Base-by-base conservation (phyloP, 1,140 invertebrate genomes). In the Tenebrio molitor region DNA sequence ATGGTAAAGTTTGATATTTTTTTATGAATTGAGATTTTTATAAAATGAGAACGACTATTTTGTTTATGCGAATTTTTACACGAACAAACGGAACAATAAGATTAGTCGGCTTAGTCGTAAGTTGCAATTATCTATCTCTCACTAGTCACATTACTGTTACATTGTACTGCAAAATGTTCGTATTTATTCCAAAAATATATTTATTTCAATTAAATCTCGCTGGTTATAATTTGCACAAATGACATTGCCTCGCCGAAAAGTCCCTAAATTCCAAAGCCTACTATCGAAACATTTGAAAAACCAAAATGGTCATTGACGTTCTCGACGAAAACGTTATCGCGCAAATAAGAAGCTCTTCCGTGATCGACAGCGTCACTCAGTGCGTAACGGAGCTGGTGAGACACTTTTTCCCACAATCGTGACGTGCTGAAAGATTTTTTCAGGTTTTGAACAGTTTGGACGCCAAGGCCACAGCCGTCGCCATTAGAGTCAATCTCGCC, bases 361-460 rank as follows among this genome's bases (percentile, higher is more conserved):
- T 46, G 12, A 66, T 81, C 58, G 74, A 71, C 66, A 78, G 36
- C 72, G 71, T 80, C 6, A 41, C 76, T 6, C 80, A 79, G 23
- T 79, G 80, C 65, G 73, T 81, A n/a, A 77, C 63, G 17, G 80
- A 81, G 74, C 66, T 81, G 69, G 79, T 79, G 76, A 78, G 36
- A 65, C 72, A 41, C 42, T 39, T 17, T 23, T 62, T 17, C 34
- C 29, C 17, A 34, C 53, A 39, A 42, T 21, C 7, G 23, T 17
- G n/a, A 67, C n/a, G n/a, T n/a, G n/a, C 39, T 73, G 17, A 71
- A 46, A 66, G 14, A 42, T 39, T 42, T 75, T 84, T 84, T 44
- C 72, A 89, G 88, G 84, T 88, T n/a, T 84, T 89, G 64, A 91
- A 91, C 82, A 84, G 88, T 36, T 78, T 91, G 66, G 90, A 91